These are phyloP conservation scores for Thereva unica DNA, from an alignment of 2,888 invertebrate genomes.

Conservation along the genomic window DNA sequence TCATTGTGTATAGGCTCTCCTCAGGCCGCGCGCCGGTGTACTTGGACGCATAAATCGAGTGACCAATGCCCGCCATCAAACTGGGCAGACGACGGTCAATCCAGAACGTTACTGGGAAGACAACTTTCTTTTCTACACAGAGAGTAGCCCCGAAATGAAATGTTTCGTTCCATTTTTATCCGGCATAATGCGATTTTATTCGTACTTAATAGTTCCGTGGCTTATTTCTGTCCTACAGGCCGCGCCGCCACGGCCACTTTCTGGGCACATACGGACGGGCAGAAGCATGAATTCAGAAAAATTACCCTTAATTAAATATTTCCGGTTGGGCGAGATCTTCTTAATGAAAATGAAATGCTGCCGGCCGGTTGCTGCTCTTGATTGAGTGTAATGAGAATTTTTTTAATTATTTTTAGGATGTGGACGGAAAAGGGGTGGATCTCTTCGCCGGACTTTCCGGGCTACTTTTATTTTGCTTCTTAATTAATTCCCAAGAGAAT, in stretches of 20 bases:
- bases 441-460: no score
- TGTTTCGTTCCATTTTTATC: slow-evolving; percentile 19
- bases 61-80: not conserved
- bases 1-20: not conserved
- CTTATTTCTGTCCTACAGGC: no score
- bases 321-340: slow-evolving; percentile 32
- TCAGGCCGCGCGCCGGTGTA: not conserved
- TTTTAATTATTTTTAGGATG: no score
- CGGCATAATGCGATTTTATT: not conserved
- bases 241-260: no score
- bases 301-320: slow-evolving; percentile 27
- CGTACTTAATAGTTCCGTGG: not conserved
- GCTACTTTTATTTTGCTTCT: no score
- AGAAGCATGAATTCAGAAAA: no score
- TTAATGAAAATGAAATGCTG: slow-evolving; percentile 10
- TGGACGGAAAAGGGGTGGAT: no score
- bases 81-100: slow-evolving; percentile 10
- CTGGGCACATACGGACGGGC: no score
- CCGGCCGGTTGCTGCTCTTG: no score
- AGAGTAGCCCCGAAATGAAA: slow-evolving; percentile 5
- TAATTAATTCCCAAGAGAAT: no score
- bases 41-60: not conserved
- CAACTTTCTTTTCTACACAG: slow-evolving; percentile 31
- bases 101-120: slow-evolving; percentile 25
- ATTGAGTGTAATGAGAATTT: no score